Conservation (phyloP, 1,140 invertebrate species). For the Hermatobates lingyangjiaoensis region DNA sequence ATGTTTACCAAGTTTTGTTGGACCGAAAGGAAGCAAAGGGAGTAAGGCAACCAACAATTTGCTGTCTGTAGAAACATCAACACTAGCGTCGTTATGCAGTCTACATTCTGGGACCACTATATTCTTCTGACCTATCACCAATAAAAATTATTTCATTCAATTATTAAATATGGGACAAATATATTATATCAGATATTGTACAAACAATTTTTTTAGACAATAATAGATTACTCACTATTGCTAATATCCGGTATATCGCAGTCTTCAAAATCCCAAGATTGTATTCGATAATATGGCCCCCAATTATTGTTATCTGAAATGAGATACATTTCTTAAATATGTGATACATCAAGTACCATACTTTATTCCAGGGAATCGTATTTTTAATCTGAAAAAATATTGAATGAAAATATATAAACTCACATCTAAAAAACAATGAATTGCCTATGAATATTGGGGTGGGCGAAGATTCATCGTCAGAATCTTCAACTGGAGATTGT, state of each 20-base stretch:
- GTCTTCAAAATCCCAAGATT: constrained; percentile 62
- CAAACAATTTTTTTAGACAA: constrained; percentile 5
- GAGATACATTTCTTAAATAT: too few relatives aligned
- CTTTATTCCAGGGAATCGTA: neutral
- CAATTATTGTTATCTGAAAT: constrained; percentile 9
- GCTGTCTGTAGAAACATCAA: constrained; percentile 64
- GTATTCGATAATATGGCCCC: constrained; percentile 47
- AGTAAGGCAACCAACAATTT: constrained; percentile 54
- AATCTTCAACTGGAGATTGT: constrained; percentile 20
- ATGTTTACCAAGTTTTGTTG: too few relatives aligned
- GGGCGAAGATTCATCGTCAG: constrained; percentile 22
- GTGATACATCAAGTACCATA: too few relatives aligned
- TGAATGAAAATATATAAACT: neutral
- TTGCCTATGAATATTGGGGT: constrained; percentile 9
- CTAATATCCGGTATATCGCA: constrained; percentile 51
- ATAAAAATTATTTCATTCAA: constrained; percentile 7
- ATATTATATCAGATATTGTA: neutral
- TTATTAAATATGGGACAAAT: neutral
- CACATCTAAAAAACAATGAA: constrained; percentile 13
- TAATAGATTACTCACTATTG: constrained; percentile 33
- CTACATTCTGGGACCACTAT: constrained; percentile 61
- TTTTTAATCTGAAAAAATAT: neutral
- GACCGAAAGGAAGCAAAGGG: constrained; percentile 37
- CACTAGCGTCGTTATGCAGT: constrained; percentile 72
- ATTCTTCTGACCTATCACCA: constrained; percentile 44